Evolutionary conservation across 2,888 invertebrate genomes (phyloP).

Genomic region (Esperia sulphurella): DNA sequence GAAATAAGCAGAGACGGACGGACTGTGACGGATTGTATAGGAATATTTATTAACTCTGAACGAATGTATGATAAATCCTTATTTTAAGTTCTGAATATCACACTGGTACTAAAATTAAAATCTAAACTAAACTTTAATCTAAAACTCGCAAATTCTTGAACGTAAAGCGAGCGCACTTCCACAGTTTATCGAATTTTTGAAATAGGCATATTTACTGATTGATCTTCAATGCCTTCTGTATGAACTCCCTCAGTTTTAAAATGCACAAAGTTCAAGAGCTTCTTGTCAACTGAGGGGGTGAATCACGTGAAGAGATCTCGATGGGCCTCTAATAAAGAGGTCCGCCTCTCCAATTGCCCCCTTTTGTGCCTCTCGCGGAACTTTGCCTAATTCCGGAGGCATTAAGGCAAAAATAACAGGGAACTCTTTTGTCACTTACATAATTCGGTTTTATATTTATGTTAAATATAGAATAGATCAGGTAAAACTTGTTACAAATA

Average conservation of each 20-base stretch:
- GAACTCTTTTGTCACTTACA: constrained; percentile 8
- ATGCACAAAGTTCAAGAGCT: constrained; percentile 31
- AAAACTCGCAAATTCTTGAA: no score
- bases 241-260: constrained; percentile 9
- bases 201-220: no score
- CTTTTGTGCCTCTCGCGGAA: constrained; percentile 10
- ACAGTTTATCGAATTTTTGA: no score
- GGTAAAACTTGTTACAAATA: no score
- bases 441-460: neutral
- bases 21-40: no score
- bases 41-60: no score
- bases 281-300: constrained; percentile 28
- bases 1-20: no score
- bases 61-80: no score
- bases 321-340: constrained; percentile 31
- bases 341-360: constrained; percentile 11
- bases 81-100: no score
- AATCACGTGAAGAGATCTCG: constrained; percentile 29
- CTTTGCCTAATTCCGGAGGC: constrained; percentile 22
- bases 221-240: neutral
- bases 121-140: no score
- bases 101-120: no score
- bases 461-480: neutral
- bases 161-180: no score
- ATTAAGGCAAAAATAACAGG: constrained; percentile 14